phyloP scores from a whole-genome alignment of 2,888 invertebrate genomes.

The Yponomeuta plumbellus region DNA sequence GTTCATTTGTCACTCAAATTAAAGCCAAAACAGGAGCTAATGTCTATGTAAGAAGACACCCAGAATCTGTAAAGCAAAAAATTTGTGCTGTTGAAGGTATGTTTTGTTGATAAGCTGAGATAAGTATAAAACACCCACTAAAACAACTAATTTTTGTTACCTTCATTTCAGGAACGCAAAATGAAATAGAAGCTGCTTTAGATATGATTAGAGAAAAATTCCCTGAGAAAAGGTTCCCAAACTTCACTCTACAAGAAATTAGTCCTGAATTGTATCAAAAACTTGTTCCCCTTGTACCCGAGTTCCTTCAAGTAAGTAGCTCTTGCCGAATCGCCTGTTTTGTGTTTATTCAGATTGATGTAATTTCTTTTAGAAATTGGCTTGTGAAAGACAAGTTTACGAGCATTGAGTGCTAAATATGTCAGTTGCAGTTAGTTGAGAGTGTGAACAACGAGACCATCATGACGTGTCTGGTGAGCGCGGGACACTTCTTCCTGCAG shows the following conservation, averaged over 20 bases:
- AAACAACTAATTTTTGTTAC: not conserved
- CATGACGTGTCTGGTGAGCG: constrained; percentile 89
- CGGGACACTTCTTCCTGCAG: constrained; percentile 95
- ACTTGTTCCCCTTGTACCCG: constrained; percentile 69
- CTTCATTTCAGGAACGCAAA: constrained; percentile 78
- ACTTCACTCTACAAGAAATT: constrained; percentile 82
- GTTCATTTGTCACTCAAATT: constrained; percentile 87
- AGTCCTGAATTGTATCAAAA: constrained; percentile 71
- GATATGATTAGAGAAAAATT: constrained; percentile 90
- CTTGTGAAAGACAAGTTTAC: constrained; percentile 18
- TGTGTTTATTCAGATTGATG: constrained; percentile 10
- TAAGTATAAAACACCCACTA: not conserved
- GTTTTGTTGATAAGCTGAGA: constrained; percentile 14
- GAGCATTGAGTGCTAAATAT: constrained; percentile 36
- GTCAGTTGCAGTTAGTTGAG: constrained; percentile 86
- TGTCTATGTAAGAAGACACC: constrained; percentile 87
- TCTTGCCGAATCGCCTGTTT: not conserved
- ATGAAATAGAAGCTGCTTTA: constrained; percentile 88
- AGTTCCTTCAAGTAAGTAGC: constrained; percentile 74
- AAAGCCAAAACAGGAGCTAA: constrained; percentile 87
- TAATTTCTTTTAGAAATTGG: constrained; percentile 14
- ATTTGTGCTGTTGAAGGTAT: constrained; percentile 90
- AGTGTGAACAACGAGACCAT: constrained; percentile 95
- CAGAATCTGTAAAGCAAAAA: constrained; percentile 83
- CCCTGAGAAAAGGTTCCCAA: constrained; percentile 87